A percentile compares a stretch with the other conserved stretches of the same genome.
These are phyloP conservation scores for Borostomias antarcticus DNA, from an alignment of 2,797 vertebrate species.

Conservation along the genomic window DNA sequence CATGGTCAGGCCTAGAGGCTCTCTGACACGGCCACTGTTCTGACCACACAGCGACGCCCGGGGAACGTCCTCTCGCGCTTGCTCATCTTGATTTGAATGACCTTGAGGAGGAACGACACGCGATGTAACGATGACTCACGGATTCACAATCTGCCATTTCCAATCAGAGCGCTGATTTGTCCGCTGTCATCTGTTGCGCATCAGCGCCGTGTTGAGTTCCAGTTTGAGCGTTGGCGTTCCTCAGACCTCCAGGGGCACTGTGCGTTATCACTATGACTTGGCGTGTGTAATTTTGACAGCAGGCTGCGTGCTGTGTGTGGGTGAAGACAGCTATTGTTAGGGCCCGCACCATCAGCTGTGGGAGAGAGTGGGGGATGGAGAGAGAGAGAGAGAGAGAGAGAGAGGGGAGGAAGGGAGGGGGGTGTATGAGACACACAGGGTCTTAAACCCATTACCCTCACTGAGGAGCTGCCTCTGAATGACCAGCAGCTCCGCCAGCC, in stretches of 20 bases:
- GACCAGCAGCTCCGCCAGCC: slow-evolving; percentile 14
- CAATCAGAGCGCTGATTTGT: neutral
- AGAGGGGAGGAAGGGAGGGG: slow-evolving; percentile 48
- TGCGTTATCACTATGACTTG: neutral
- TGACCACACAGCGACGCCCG: neutral
- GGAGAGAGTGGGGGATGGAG: slow-evolving; percentile 48
- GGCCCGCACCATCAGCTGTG: slow-evolving; percentile 40
- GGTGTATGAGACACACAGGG: slow-evolving; percentile 22
- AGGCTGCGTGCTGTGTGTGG: slow-evolving; percentile 19
- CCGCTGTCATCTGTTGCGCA: neutral
- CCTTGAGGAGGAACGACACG: neutral
- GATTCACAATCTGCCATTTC: slow-evolving; percentile 41
- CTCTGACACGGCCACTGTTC: neutral
- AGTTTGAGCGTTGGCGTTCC: neutral
- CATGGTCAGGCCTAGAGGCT: slow-evolving; percentile 24
- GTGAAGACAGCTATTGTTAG: slow-evolving; percentile 65
- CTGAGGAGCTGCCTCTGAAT: slow-evolving; percentile 25
- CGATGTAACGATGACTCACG: neutral
- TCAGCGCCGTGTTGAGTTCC: neutral
- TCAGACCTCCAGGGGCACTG: neutral
- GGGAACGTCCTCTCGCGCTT: neutral
- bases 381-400: slow-evolving; percentile 21
- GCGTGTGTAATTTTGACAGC: neutral
- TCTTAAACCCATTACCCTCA: slow-evolving; percentile 38
- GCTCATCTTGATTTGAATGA: neutral